These are phyloP conservation scores for Mimumesa dahlbomi DNA, from an alignment of 2,888 invertebrate genomes.

Conservation along the genomic window DNA sequence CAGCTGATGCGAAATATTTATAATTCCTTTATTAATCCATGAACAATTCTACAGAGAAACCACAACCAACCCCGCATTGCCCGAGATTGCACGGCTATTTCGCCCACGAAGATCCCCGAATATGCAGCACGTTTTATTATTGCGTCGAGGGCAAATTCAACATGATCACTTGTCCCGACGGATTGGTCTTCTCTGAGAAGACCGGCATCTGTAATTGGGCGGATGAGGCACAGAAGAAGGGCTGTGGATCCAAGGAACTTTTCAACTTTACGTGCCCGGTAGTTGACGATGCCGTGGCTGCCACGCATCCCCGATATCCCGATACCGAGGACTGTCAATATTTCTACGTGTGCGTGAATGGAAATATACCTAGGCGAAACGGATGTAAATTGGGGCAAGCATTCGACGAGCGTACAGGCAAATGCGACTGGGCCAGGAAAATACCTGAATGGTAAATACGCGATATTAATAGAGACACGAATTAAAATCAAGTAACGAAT, in stretches of 20 bases:
- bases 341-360: slow-evolving; percentile 96
- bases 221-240: slow-evolving; percentile 93
- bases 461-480: too few relatives aligned
- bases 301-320: slow-evolving; percentile 92
- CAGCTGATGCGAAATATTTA: too few relatives aligned
- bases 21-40: too few relatives aligned
- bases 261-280: slow-evolving; percentile 92
- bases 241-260: slow-evolving; percentile 92
- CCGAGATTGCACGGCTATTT: slow-evolving; percentile 93
- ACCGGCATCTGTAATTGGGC: slow-evolving; percentile 96
- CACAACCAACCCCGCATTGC: slow-evolving; percentile 88
- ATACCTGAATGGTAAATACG: slow-evolving; percentile 92
- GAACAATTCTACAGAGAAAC: slow-evolving; percentile 80
- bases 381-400: slow-evolving; percentile 95
- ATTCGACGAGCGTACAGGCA: slow-evolving; percentile 90
- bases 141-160: slow-evolving; percentile 95
- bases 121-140: slow-evolving; percentile 93
- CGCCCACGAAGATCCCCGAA: slow-evolving; percentile 88
- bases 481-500: too few relatives aligned
- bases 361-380: slow-evolving; percentile 90
- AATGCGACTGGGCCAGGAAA: slow-evolving; percentile 93
- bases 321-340: slow-evolving; percentile 95
- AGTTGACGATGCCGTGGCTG: slow-evolving; percentile 87
- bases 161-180: slow-evolving; percentile 93
- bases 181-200: slow-evolving; percentile 93